Evolutionary conservation across 2,888 invertebrate species (phyloP), one percentile per base, ranked within the genome.

Genomic region (Microdon myrmicae): DNA sequence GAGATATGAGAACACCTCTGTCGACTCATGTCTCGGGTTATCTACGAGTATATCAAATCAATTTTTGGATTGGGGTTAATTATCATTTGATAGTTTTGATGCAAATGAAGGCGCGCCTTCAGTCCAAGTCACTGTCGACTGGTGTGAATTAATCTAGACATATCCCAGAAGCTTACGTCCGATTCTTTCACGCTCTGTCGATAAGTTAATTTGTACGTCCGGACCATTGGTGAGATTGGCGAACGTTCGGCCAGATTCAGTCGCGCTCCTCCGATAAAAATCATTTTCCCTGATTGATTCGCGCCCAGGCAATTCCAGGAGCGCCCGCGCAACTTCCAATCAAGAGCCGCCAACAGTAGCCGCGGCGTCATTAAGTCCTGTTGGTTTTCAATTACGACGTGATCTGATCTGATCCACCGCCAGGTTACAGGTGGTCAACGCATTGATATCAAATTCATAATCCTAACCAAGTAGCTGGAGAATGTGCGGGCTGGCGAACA

Each of bases 351-450:
- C 56, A 51, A 51, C 64, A 58, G 64, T 58, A 64, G 64, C 64
- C 31, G 51, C 47, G 56, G 56, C 64, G 51, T 64, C 64, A 64
- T 64, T 64, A 64, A 56, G 64, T 64, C 64, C 64, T 64, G 64
- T 64, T 64, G 64, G 56, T 64, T 64, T 64, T 58, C 64, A 64
- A 64, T 64, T 64, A 64, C 64, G 41, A 64, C 64, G 64, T 64
- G 64, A 64, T 64, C 64, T 41, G 64, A 56, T 64, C 58, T 38
- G 64, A n/a, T n/a, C n/a, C n/a, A n/a, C 64, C 43, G 64, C 41
- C 55, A 61, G 60, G 44, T 51, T 39, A 20, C 56, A 56, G 51
- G 51, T 49, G 55, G 49, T 44, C 64, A 26, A 64, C 64, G 64
- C 64, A 58, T 64, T 56, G 47, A 64, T 64, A 64, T 64, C 64